phyloP scores from a whole-genome alignment of 2,888 invertebrate genomes.

The Tiliacea citrago region DNA sequence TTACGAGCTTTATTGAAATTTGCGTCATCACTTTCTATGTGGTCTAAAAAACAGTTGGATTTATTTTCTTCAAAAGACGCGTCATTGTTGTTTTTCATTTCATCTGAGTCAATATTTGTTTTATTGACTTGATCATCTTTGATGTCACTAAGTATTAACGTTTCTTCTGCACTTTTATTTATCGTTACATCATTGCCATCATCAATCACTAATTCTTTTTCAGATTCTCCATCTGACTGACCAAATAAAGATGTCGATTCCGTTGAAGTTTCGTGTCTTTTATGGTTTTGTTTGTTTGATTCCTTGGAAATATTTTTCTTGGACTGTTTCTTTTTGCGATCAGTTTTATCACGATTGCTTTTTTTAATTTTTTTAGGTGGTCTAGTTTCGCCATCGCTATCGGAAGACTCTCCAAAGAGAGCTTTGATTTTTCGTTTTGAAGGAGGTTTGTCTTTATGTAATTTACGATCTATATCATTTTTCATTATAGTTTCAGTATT shows the following conservation, averaged over 20 bases:
- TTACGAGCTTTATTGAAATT: constrained; percentile 81
- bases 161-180: constrained; percentile 66
- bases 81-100: constrained; percentile 31
- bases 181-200: constrained; percentile 65
- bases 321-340: constrained; percentile 59
- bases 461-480: constrained; percentile 62
- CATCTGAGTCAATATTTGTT: constrained; percentile 26
- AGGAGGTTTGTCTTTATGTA: constrained; percentile 72
- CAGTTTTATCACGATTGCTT: constrained; percentile 62
- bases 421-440: constrained; percentile 87
- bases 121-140: constrained; percentile 34
- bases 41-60: constrained; percentile 48
- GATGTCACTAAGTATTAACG: constrained; percentile 58
- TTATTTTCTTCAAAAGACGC: constrained; percentile 50
- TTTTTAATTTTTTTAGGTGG: constrained; percentile 74
- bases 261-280: constrained; percentile 37
- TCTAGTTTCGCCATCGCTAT: constrained; percentile 79
- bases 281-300: constrained; percentile 31
- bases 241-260: constrained; percentile 57
- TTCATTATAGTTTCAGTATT: constrained; percentile 47
- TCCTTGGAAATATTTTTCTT: constrained; percentile 53
- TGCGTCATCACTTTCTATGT: constrained; percentile 68
- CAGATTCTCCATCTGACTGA: constrained; percentile 76
- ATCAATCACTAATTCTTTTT: constrained; percentile 81
- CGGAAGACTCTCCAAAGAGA: constrained; percentile 89